Base-by-base conservation (phyloP, 30 jellyfish, hydroid and myxozoan species). In the Mastigias papua region DNA sequence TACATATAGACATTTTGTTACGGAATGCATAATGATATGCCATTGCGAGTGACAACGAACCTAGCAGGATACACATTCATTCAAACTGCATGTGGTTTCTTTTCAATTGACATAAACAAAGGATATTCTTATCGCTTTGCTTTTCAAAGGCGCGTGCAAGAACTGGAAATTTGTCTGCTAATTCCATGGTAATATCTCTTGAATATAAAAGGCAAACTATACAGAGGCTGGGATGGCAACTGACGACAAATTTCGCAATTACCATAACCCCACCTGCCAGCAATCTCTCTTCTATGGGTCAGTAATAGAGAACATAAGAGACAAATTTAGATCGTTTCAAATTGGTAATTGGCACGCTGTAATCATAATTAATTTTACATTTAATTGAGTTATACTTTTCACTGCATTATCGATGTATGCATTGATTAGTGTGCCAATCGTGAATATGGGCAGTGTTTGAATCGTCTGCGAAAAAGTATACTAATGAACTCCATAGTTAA, bases 211-310 rank as follows among this genome's bases (percentile, higher is more conserved):
- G 67, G 67, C 20, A 54, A 11, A 21, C 5, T 16, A 5, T 19
- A 54, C 17, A 21, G 17, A 11, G 25, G 67, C 67, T 54, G 67
- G 25, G 67, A 54, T 19, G 67, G 67, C 67, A 54, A 3, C 67
- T 19, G 7, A 54, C 17, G 9, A 54, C 67, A 5, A 54, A 54
- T 11, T 21, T 54, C 67, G 67, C 27, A 21, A 54, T 16, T 54
- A 25, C 67, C 67, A 54, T 54, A 54, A 46, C 67, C 67, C 67
- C 67, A 54, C 67, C 67, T 54, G 67, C 67, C 67, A 21, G 67
- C 67, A 16, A 25, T 54, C 67, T 19, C 67, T 54, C 23, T 54
- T 54, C 25, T 16, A 54, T 21, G 23, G 67, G 6, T 54, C 67
- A 54, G 27, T 25, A 21, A 54, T 21, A 54, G 54, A 54, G 67